These are phyloP conservation scores for Dipodomys stephensi DNA, from an alignment of 2,113 vertebrate genomes.

Conservation along the genomic window DNA sequence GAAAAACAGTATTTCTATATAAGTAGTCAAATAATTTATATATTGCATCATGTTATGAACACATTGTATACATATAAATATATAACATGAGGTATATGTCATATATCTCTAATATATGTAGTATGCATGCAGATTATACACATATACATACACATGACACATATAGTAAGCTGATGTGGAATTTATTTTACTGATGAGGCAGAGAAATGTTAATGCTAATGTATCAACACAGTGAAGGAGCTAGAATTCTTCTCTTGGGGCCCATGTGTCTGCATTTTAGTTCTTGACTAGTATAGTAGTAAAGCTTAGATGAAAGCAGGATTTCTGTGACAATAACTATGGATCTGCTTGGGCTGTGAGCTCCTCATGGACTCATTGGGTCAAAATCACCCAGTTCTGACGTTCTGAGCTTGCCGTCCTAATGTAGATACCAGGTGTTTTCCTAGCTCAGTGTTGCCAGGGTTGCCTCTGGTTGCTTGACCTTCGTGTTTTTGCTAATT, in stretches of 20 bases:
- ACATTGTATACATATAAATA: constrained; percentile 8
- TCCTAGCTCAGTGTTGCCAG: not conserved
- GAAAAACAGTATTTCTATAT: constrained; percentile 23
- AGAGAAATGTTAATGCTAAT: constrained; percentile 45
- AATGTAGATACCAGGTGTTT: constrained; percentile 33
- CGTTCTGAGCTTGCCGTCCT: constrained; percentile 26
- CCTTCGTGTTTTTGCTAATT: not conserved
- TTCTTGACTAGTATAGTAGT: constrained; percentile 25
- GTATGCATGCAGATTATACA: constrained; percentile 29
- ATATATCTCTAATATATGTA: constrained; percentile 42
- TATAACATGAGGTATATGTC: constrained; percentile 2
- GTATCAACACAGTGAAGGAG: not conserved
- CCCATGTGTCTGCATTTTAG: constrained; percentile 31
- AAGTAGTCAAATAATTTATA: constrained; percentile 33
- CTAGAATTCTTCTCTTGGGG: constrained; percentile 15
- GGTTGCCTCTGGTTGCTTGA: not conserved
- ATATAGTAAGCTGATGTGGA: constrained; percentile 35
- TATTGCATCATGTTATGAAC: constrained; percentile 36
- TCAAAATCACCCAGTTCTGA: not conserved
- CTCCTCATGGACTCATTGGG: not conserved
- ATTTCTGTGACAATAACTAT: constrained; percentile 32
- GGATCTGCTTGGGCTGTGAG: constrained; percentile 11
- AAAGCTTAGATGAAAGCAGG: not conserved
- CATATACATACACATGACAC: not conserved
- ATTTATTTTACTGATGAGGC: constrained; percentile 43